Evolutionary conservation across 2,888 invertebrate species (phyloP), one percentile per base, ranked within the genome.

Genomic region (Apotomis betuletana): DNA sequence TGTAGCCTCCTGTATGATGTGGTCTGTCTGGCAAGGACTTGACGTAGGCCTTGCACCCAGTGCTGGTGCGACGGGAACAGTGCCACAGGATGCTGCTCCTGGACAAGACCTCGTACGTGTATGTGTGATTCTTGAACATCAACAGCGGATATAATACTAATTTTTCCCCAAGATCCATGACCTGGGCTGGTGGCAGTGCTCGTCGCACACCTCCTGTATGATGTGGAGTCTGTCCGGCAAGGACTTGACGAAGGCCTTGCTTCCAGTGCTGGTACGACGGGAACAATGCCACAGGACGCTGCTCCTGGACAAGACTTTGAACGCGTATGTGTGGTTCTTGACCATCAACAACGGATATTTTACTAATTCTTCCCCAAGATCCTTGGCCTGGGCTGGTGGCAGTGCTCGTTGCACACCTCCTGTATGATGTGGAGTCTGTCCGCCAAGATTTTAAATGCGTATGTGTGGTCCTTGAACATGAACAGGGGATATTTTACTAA

Each of bases 211-310:
- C 44, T 44, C 44, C 3, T 27, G 27, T 27, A 27, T 77, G 74
- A 86, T 80, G 52, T 80, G 77, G 27, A 27, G 27, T 27, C 27
- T 27, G 27, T 84, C 77, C 0, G 83, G 81, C 1, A 77, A 68
- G 0, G 88, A 85, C 73, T 83, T 89, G 52, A 89, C 79, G 71
- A 86, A 88, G 0, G 90, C 90, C 67, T 89, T 90, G 75, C 90
- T 90, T 0, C 90, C 90, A 9, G 88, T 89, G 46, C 85, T 82
- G 10, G 82, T 84, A 15, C 90, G 78, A 41, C 87, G 77, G 0
- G 90, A 90, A 70, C 90, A 90, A 69, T 90, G 90, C 90, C 90
- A 90, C 0, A 90, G 81, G 1, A 89, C 81, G 6, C 84, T 81
- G 1, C 75, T 77, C n/a, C 76, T 75, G 5, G 89, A 89, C 2